These are phyloP conservation scores for Hippopotamus amphibius DNA, from an alignment of 2,113 vertebrate genomes.

Conservation along the genomic window DNA sequence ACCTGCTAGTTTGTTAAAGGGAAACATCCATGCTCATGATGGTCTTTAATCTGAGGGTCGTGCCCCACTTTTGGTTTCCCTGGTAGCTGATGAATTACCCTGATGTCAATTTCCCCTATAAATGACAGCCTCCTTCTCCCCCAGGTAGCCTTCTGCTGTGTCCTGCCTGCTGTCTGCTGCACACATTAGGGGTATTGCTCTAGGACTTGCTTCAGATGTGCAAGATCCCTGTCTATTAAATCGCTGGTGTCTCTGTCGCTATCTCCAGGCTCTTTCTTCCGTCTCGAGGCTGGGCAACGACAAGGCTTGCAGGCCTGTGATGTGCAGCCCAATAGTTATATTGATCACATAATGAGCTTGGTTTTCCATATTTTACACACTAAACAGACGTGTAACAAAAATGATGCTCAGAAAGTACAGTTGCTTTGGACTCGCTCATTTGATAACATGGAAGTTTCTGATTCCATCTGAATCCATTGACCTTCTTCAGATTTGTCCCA, in stretches of 20 bases:
- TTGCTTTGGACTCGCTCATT: background rate
- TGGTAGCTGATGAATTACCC: background rate
- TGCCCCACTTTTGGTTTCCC: background rate
- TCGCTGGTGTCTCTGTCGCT: background rate
- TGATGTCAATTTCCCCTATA: background rate
- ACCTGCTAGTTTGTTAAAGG: background rate
- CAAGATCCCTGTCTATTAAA: background rate
- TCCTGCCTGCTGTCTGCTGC: background rate
- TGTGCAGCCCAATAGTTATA: background rate
- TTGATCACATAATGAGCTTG: background rate
- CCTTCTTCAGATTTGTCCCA: slow-evolving; percentile 40
- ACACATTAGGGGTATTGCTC: background rate
- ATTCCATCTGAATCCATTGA: background rate
- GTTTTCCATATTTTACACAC: slow-evolving; percentile 28
- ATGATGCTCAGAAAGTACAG: background rate
- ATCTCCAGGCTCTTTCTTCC: background rate
- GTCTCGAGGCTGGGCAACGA: background rate
- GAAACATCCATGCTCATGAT: background rate
- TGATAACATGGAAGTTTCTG: background rate
- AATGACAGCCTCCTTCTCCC: background rate
- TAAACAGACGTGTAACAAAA: background rate
- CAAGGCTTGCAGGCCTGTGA: background rate
- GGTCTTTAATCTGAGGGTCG: background rate
- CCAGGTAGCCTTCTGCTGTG: background rate
- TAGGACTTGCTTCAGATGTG: background rate